phyloP scores from a whole-genome alignment of 2,113 vertebrate genomes.

The Lanius ludovicianus region DNA sequence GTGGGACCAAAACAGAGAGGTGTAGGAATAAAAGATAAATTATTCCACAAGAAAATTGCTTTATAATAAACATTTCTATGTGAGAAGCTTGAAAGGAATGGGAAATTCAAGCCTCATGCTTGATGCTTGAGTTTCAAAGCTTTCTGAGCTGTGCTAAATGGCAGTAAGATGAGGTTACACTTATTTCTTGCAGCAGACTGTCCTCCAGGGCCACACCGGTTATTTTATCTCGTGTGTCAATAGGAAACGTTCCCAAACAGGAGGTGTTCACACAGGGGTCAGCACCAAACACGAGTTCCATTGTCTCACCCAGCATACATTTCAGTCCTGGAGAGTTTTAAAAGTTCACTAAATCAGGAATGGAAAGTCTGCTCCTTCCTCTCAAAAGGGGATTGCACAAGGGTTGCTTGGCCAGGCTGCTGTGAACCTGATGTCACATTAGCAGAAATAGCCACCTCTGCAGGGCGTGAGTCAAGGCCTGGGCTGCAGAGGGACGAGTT shows the following conservation, averaged over 20 bases:
- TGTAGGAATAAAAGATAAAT: constrained; percentile 1
- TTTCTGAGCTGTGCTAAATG: neutral
- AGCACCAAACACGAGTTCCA: constrained; percentile 19
- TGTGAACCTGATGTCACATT: constrained; percentile 74
- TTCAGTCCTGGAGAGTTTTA: constrained; percentile 32
- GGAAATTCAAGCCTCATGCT: neutral
- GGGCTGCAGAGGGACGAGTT: neutral
- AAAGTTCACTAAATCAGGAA: constrained; percentile 68
- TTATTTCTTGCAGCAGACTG: constrained; percentile 21
- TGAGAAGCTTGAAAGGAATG: constrained; percentile 12
- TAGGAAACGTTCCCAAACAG: constrained; percentile 31
- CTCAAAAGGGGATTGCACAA: constrained; percentile 24
- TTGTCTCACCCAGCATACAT: constrained; percentile 43
- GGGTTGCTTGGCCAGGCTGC: constrained; percentile 46
- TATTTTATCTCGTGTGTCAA: constrained; percentile 34
- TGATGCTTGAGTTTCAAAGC: constrained; percentile 7
- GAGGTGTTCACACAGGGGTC: neutral
- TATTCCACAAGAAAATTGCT: neutral
- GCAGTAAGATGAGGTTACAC: constrained; percentile 22
- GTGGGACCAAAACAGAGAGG: neutral
- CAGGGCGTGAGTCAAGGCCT: constrained; percentile 41
- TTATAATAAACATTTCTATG: neutral
- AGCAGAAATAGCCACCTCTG: constrained; percentile 74
- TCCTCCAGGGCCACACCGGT: neutral
- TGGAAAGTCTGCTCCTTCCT: constrained; percentile 70